Evolutionary conservation across 2,797 vertebrate genomes (phyloP), one percentile per base, ranked within the genome.

Genomic region (Lacerta viridis): DNA sequence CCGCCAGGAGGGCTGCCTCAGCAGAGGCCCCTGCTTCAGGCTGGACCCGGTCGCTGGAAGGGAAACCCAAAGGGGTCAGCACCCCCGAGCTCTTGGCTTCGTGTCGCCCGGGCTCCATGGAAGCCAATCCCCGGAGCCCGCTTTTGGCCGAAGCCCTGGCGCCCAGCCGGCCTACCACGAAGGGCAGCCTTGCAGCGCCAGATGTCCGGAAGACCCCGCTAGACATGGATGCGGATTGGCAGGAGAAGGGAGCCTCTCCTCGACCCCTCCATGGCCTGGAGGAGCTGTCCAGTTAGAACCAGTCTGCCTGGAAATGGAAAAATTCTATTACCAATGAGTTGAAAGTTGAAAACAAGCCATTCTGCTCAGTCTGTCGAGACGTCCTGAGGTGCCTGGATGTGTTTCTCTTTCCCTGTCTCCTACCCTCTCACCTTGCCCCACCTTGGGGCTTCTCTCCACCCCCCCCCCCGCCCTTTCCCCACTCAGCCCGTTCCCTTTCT

Each of bases 241-340:
- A 43, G 0, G 50, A 9, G 23, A 72, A 18, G 25, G 85, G 83
- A 77, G 81, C 23, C 3, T 29, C 41, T 0, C 10, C 50, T 5
- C 55, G 69, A 59, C 9, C n/a, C 7, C 33, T 8, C 2, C 1
- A 69, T 5, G 8, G 68, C 85, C 29, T 7, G 2, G 85, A 83
- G 39, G 68, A 87, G 7, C 39, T 15, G 6, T 69, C 46, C n/a
- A 79, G 23, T 33, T 88, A 55, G 86, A 87, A 80, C 71, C 13
- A 18, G 61, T 27, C 72, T 69, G 1, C 13, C 76, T 18, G 18
- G 36, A 25, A 88, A 25, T 7, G 25, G 18, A 85, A 43, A 68
- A 36, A 76, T 75, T 86, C 69, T 87, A 87, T 76, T 76, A 50
- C 46, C 83, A 2, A 15, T 15, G 18, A 3, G 20, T 36, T 11